Evolutionary conservation across 2,888 invertebrate species (phyloP).

Genomic region (Pediacus dermestoides): DNA sequence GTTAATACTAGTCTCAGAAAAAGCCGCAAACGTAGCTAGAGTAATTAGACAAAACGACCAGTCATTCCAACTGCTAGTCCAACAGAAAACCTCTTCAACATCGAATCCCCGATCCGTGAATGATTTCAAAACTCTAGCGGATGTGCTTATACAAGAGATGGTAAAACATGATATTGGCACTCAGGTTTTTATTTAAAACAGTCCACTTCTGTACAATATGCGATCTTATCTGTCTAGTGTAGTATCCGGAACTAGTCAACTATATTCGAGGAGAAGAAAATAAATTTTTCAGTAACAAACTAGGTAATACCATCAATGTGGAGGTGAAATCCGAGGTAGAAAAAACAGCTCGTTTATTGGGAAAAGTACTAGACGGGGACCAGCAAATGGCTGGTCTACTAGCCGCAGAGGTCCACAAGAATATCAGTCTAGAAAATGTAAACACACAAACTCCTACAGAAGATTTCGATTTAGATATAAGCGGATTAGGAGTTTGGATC

Average conservation of each 20-base stretch:
- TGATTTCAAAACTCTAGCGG: constrained; percentile 93
- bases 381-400: constrained; percentile 65
- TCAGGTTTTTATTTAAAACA: too few species aligned
- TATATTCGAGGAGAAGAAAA: constrained; percentile 75
- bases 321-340: constrained; percentile 58
- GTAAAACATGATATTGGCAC: constrained; percentile 66
- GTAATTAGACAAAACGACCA: constrained; percentile 70
- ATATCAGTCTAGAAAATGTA: constrained; percentile 55
- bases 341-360: constrained; percentile 65
- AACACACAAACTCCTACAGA: constrained; percentile 45
- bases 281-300: constrained; percentile 67
- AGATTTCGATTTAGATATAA: constrained; percentile 40
- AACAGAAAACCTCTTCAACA: constrained; percentile 76
- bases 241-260: constrained; percentile 68
- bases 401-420: constrained; percentile 71
- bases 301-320: constrained; percentile 66
- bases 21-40: constrained; percentile 80
- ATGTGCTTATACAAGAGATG: constrained; percentile 90
- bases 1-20: constrained; percentile 74
- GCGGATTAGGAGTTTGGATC: constrained; percentile 81
- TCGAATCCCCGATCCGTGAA: constrained; percentile 83
- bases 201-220: too few species aligned
- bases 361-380: constrained; percentile 67
- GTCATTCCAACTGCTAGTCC: constrained; percentile 69
- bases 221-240: too few species aligned